Percentiles rank a stretch among this genome's conserved stretches.
These are phyloP conservation scores for Irena cyanogastra DNA, from an alignment of 2,113 vertebrate species.

Conservation along the genomic window DNA sequence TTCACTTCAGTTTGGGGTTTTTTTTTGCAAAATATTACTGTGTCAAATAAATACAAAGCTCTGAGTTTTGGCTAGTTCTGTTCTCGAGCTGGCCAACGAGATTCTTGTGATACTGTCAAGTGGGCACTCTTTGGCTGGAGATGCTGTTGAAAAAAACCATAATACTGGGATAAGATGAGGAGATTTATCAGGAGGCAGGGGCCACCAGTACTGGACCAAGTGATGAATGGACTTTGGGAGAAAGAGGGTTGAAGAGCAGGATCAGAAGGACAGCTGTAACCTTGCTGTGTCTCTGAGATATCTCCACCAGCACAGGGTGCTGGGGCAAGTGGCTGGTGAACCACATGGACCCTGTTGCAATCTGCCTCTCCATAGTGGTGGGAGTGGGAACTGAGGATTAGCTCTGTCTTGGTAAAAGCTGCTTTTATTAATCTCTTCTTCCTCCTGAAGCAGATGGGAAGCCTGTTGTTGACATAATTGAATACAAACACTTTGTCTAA, in stretches of 20 bases:
- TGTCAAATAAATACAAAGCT: not conserved
- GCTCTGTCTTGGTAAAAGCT: not conserved
- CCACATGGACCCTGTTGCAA: not conserved
- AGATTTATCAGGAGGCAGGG: rapidly evolving
- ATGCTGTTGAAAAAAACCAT: not conserved
- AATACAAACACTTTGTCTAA: not conserved
- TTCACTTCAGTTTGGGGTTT: not conserved
- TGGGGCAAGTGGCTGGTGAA: rapidly evolving
- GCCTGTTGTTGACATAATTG: not conserved
- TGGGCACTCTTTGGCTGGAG: not conserved
- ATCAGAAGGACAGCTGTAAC: not conserved
- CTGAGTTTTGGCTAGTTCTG: not conserved
- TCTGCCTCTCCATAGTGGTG: not conserved
- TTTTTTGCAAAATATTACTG: not conserved
- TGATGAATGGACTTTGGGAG: not conserved
- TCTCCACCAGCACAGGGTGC: not conserved
- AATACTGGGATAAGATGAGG: not conserved
- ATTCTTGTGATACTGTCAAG: not conserved
- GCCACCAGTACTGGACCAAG: not conserved
- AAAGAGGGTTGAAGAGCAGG: not conserved
- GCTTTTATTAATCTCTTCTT: not conserved
- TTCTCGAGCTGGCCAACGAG: not conserved
- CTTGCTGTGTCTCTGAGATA: not conserved
- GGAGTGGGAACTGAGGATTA: rapidly evolving
- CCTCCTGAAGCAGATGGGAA: not conserved